Evolutionary conservation across 2,113 vertebrate species (phyloP), one percentile per base, ranked within the genome.

Genomic region (Neogobius melanostomus): DNA sequence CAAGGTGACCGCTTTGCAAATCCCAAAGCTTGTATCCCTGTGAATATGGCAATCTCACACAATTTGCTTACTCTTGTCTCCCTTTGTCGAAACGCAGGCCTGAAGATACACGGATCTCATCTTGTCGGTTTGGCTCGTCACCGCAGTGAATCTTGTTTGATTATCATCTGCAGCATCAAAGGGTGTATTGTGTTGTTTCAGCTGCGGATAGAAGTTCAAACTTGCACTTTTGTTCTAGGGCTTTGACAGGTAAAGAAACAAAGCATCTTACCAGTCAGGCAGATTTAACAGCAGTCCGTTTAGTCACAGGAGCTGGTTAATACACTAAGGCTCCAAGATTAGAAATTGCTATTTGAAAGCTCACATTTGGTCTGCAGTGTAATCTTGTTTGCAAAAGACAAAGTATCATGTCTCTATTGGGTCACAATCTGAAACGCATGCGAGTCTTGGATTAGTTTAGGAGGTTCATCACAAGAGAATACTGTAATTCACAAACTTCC

Each of bases 161-260:
- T 61, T 72, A 66, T 80, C 59, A 80, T 81, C 79, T 69, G 1
- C 14, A 53, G 21, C 36, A 47, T n/a, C 56, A 17, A 75, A 79
- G 66, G 69, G 69, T 15, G 15, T 47, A 62, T 45, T 77, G 65
- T 72, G 66, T 72, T 71, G 53, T 67, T 71, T 70, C 66, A 75
- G 72, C 72, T 79, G 63, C 42, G n/a, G 49, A 60, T 7, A 17
- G 36, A 60, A 60, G 69, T 73, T 70, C 59, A 65, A 42, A 68
- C 64, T 15, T 74, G 36, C 4, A 53, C 54, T 49, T 73, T 44
- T 36, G 64, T 53, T 74, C 50, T 16, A 48, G 61, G 48, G 7
- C 14, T 71, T 42, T 61, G 12, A 59, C 56, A 61, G 59, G 36
- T 61, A 61, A 14, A 61, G 56, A 59, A 61, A 15, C 36, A 43